phyloP scores from a whole-genome alignment of 2,888 invertebrate species.

The Phortica okadai region DNA sequence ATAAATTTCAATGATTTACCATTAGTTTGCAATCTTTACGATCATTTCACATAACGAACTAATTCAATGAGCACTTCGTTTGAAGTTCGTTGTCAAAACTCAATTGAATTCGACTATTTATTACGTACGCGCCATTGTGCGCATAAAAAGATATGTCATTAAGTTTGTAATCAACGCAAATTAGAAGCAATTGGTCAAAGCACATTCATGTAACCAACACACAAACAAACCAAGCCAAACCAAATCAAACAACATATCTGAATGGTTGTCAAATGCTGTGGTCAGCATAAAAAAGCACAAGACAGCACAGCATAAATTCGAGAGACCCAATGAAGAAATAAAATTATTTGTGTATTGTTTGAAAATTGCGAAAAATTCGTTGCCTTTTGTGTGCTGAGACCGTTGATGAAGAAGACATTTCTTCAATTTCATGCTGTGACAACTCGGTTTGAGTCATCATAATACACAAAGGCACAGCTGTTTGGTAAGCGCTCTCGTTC shows the following conservation, averaged over 20 bases:
- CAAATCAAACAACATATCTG: neutral
- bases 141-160: constrained; percentile 2
- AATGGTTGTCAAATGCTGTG: constrained; percentile 11
- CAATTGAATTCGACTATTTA: neutral
- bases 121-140: constrained; percentile 1
- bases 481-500: neutral
- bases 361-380: constrained; percentile 19
- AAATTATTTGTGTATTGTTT: constrained; percentile 16
- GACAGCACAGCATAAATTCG: neutral
- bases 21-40: neutral
- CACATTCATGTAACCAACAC: neutral
- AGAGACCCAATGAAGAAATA: neutral
- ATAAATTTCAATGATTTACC: constrained; percentile 20
- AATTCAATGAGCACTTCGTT: constrained; percentile 16
- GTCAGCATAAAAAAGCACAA: constrained; percentile 18
- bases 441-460: too few species aligned
- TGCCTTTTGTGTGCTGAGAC: neutral
- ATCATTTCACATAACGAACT: neutral
- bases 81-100: constrained; percentile 1
- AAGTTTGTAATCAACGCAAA: constrained; percentile 27
- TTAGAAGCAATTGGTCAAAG: constrained; percentile 7
- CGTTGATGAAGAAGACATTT: neutral
- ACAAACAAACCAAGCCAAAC: constrained; percentile 2
- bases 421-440: too few species aligned
- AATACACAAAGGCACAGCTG: constrained; percentile 14